Evolutionary conservation across 1,140 invertebrate genomes (phyloP), one percentile per base, ranked within the genome.

Genomic region (Drosophila arawakana): DNA sequence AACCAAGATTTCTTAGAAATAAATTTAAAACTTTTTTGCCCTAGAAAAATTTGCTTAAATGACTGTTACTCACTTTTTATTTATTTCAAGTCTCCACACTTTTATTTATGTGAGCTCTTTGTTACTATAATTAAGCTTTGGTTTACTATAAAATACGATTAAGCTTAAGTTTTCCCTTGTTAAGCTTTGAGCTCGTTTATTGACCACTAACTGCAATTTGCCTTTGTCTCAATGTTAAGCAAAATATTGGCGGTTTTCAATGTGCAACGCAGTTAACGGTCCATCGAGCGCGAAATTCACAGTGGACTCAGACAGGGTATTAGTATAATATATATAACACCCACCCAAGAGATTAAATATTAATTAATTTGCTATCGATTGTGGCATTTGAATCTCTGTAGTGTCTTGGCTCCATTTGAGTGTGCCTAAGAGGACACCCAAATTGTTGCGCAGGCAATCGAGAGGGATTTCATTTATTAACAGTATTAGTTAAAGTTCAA

Each of bases 341-440:
- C 44, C 37, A 47, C 61, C 59, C 70, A 73, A 65, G 73, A 63
- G 84, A 78, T 89, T 88, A 57, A 21, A 83, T 80, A 82, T 83
- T 88, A 80, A 89, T 88, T 88, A 89, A 88, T 89, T 88, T 80
- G 46, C 67, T 70, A 78, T 89, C 63, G 83, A 89, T 89, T 83
- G 73, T 83, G 73, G 46, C 58, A 58, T 61, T 66, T 80, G 76
- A 80, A 67, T 30, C 50, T 52, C 55, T 35, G 39, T 69, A 79
- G 77, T 86, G 83, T 82, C 72, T 86, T 60, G 63, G 21, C 58
- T 73, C 55, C 82, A 73, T 47, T 82, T 21, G 65, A 35, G 50
- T 49, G 59, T 52, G 49, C 50, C 52, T 78, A 69, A 75, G 78
- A 72, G 78, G 71, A 86, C 76, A 61, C 25, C 44, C 34, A 13